Base-by-base conservation (phyloP, 2,797 vertebrate genomes). In the Perdix hodgsoniae region DNA sequence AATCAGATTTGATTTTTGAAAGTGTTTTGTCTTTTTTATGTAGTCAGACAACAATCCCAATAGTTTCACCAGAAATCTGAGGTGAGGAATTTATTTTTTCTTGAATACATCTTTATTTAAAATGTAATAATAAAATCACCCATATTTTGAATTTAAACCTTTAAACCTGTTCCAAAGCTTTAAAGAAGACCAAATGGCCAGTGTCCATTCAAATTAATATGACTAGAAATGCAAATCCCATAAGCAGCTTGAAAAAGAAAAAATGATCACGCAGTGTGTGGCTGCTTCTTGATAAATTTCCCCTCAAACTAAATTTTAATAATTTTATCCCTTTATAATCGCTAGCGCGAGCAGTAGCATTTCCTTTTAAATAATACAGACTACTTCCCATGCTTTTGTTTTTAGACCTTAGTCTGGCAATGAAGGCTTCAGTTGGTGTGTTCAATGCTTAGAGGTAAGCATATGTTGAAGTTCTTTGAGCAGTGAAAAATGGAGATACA, bases 121-220 rank as follows among this genome's bases (percentile, higher is more conserved):
- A 91, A 69, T 21, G 3, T 61, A 65, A 23, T 27, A 39, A 33
- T 83, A 63, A 66, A 83, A 50, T 75, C 6, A 56, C 22, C 69
- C 65, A 11, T 65, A 29, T 77, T 83, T 23, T 81, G 12, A 91
- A 86, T 82, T 93, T 87, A 54, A 91, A 80, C 35, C 85, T 82
- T 93, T 87, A 54, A 91, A 80, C 35, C 85, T 50, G 17, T 85
- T 85, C 85, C 45, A 89, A 60, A 91, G 50, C 42, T 83, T 84
- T 77, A 63, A 69, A 40, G 17, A 31, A 82, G 67, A 85, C 31
- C 1, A 1, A 19, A 39, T 88, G 23, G 57, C 52, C 77, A 82
- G 52, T 31, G 26, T 45, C 74, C 42, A 29, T 78, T 73, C 70
- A 92, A 93, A 91, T 57, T 44, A 60, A n/a, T 52, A 18, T 42